Conservation (phyloP, 2,888 invertebrate genomes). For the Tetropium fuscum region DNA sequence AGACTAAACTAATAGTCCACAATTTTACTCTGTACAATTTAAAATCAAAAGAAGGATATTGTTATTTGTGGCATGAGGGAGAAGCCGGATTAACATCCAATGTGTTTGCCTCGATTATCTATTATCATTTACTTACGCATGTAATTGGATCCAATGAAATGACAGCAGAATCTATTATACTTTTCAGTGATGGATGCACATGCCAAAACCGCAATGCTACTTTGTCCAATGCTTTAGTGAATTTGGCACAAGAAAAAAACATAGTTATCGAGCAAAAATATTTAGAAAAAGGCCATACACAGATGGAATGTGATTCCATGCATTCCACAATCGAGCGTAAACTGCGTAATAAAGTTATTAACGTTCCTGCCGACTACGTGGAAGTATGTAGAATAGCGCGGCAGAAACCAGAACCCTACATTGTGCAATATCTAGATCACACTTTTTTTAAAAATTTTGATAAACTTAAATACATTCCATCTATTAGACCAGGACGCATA, state of each 20-base stretch:
- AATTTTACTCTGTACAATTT: slow-evolving; percentile 29
- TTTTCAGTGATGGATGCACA: background rate
- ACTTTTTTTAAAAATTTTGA: slow-evolving; percentile 4
- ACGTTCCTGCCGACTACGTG: background rate
- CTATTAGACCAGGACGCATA: no score
- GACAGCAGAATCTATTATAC: no score
- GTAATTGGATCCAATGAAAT: background rate
- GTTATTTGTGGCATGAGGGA: slow-evolving; percentile 30
- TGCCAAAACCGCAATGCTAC: background rate
- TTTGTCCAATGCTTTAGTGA: slow-evolving; percentile 22
- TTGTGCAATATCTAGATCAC: slow-evolving; percentile 1
- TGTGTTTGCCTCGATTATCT: slow-evolving; percentile 25
- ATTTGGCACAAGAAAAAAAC: slow-evolving; percentile 26
- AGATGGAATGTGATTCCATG: slow-evolving; percentile 15
- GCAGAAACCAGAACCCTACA: slow-evolving; percentile 10
- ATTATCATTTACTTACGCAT: slow-evolving; percentile 13
- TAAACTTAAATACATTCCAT: no score
- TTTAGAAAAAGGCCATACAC: slow-evolving; percentile 32
- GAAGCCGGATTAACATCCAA: slow-evolving; percentile 21
- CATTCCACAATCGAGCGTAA: background rate
- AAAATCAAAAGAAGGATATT: slow-evolving; percentile 18
- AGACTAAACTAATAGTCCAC: slow-evolving; percentile 31
- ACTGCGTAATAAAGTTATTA: background rate
- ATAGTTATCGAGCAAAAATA: slow-evolving; percentile 32
- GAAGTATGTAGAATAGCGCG: slow-evolving; percentile 1